Evolutionary conservation across 1,140 invertebrate species (phyloP), one percentile per base, ranked within the genome.

Genomic region (Heliconius eleuchia): DNA sequence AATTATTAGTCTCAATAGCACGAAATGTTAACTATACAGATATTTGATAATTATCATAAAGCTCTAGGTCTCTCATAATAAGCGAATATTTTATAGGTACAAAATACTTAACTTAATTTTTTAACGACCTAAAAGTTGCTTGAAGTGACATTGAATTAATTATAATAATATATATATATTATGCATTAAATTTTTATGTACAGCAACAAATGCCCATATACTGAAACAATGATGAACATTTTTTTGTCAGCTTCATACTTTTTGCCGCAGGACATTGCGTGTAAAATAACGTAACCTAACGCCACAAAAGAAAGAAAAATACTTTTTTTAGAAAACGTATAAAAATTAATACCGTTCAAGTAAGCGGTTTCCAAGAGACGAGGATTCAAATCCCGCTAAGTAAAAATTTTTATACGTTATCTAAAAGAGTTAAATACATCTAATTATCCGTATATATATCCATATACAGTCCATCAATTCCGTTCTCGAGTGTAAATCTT

Each of bases 401-500:
- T 46, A 1, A 4, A 46, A 16, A 16, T 16, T 16, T 16, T 3
- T 46, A 46, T 46, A 46, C 42, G 16, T 46, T n/a, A 60, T 55
- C 1, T n/a, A 60, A 60, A 60, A 60, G 23, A 60, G 55, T 52
- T 19, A 27, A 60, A 60, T 66, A 66, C 60, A 66, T 66, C 11
- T 30, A 66, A 66, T 66, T 66, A 66, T 66, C 23, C 19, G 55
- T 66, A 66, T 66, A 66, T 46, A 46, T 66, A 66, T 27, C 60
- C 70, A 42, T 71, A 39, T 77, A 73, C 16, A 70, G 50, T 27
- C 9, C 30, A 66, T 66, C 60, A 18, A 66, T 66, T 66, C 60
- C 27, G 27, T 11, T 30, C 60, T 66, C 23, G 13, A 30, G 27
- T 27, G 34, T 76, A 78, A 78, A 57, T 78, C 71, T 78, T 77